Percentiles rank a stretch among this genome's conserved stretches.
Evolutionary conservation across 2,888 invertebrate genomes (phyloP).

Genomic region (Pomacea canaliculata): DNA sequence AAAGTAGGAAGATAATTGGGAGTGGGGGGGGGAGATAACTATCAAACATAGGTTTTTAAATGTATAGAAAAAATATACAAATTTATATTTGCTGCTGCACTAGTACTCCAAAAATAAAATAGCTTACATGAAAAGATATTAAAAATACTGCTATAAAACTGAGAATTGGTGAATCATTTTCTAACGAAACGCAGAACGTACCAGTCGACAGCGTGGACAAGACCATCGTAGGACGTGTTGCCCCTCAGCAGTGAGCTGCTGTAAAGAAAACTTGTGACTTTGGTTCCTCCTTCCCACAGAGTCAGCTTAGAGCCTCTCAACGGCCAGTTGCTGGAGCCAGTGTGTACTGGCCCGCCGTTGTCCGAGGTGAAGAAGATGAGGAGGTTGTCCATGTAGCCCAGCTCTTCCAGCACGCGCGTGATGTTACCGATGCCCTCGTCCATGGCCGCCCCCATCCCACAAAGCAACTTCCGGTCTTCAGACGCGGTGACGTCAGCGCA

Average conservation of each 20-base stretch:
- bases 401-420: constrained; percentile 76
- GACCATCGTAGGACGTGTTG: background rate
- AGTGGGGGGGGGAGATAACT: background rate
- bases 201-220: constrained; percentile 9
- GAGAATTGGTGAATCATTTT: too few species aligned
- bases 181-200: background rate
- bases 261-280: background rate
- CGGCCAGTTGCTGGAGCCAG: background rate
- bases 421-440: constrained; percentile 86
- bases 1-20: too few species aligned
- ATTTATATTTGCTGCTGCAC: too few species aligned
- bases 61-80: too few species aligned
- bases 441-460: constrained; percentile 79
- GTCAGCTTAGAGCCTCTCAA: background rate
- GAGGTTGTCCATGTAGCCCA: constrained; percentile 81
- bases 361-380: constrained; percentile 85
- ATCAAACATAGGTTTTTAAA: too few species aligned
- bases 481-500: constrained; percentile 5
- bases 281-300: constrained; percentile 9
- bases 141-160: too few species aligned
- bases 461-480: background rate
- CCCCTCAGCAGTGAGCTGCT: background rate
- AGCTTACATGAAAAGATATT: background rate
- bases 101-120: background rate
- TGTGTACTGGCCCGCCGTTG: constrained; percentile 11